Evolutionary conservation across 2,797 vertebrate species (phyloP).

Genomic region (Merluccius polli): DNA sequence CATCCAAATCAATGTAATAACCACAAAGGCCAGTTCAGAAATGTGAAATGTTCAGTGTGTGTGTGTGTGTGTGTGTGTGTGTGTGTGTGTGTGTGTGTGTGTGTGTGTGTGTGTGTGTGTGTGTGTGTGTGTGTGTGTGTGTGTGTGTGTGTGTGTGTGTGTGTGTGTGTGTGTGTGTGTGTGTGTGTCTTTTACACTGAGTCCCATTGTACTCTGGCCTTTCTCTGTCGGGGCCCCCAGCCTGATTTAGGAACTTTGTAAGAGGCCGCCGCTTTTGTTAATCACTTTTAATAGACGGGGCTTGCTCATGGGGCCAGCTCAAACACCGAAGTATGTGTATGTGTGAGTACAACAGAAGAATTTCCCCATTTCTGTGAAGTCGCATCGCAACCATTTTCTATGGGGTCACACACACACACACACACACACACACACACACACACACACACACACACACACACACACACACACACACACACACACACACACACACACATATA

Average conservation of each 20-base stretch:
- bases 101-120: conserved; percentile 10
- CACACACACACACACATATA: not conserved
- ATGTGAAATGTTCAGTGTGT: not conserved
- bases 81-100: conserved; percentile 7
- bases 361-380: not conserved
- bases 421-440: too few relatives aligned
- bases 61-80: conserved; percentile 7
- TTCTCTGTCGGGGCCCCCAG: conserved; percentile 41
- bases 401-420: not conserved
- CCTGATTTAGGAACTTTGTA: conserved; percentile 69
- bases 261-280: conserved; percentile 58
- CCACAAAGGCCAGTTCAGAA: not conserved
- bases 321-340: conserved; percentile 3
- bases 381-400: not conserved
- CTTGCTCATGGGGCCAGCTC: conserved; percentile 16
- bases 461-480: not conserved
- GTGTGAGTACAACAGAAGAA: conserved; percentile 11
- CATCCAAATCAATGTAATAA: too few relatives aligned
- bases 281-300: conserved; percentile 58
- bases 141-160: not conserved
- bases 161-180: conserved; percentile 5
- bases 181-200: conserved; percentile 46
- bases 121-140: conserved; percentile 4
- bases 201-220: conserved; percentile 59
- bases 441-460: not conserved